phyloP scores from a whole-genome alignment of 2,888 invertebrate genomes.

The Syritta pipiens region DNA sequence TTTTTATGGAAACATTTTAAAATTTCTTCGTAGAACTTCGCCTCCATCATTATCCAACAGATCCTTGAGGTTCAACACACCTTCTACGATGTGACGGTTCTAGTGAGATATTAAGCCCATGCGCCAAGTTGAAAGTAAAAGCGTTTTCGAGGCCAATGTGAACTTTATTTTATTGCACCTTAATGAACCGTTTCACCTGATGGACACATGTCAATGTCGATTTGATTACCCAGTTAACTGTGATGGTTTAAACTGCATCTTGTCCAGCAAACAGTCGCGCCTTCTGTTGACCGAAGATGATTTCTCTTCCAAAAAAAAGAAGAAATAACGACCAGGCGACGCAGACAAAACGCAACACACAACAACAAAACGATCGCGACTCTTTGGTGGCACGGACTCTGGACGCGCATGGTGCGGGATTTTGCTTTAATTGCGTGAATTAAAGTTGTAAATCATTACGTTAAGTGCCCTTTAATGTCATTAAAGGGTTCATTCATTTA shows the following conservation, averaged over 20 bases:
- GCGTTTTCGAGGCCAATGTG: slow-evolving; percentile 1
- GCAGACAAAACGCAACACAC: background rate
- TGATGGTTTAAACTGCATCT: slow-evolving; percentile 42
- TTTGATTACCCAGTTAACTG: slow-evolving; percentile 56
- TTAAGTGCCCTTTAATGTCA: slow-evolving; percentile 77
- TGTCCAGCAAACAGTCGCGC: slow-evolving; percentile 28
- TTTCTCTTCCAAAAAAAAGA: background rate
- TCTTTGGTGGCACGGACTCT: slow-evolving; percentile 6
- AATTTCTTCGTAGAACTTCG: too few species aligned
- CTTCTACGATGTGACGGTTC: too few species aligned
- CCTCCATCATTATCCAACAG: too few species aligned
- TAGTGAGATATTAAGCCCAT: too few species aligned
- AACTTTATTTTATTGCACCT: background rate
- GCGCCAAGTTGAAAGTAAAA: too few species aligned
- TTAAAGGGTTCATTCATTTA: slow-evolving; percentile 76
- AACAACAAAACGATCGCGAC: slow-evolving; percentile 13
- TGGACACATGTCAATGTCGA: slow-evolving; percentile 26
- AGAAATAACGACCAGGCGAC: too few species aligned
- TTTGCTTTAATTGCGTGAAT: slow-evolving; percentile 78
- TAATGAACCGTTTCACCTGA: slow-evolving; percentile 21
- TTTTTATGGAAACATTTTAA: too few species aligned
- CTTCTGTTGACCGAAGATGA: slow-evolving; percentile 30
- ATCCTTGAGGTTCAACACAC: too few species aligned
- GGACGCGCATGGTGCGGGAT: slow-evolving; percentile 59
- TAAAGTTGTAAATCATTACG: slow-evolving; percentile 78